Evolutionary conservation across 2,888 invertebrate genomes (phyloP).

Genomic region (Exephanes ischioxanthus): DNA sequence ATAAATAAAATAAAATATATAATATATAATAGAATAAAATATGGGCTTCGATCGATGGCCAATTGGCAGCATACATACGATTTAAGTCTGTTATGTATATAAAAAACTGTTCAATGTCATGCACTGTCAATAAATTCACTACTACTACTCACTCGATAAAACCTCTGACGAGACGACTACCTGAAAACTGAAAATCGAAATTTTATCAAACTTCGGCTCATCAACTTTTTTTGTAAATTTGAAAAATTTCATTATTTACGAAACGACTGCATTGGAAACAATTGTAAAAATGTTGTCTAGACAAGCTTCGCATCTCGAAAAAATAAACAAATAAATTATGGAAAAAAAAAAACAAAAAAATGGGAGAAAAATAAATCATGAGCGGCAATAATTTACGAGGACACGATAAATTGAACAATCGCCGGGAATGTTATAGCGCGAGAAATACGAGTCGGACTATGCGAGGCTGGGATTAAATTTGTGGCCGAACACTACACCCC

Average conservation of each 20-base stretch:
- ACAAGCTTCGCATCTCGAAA: background rate
- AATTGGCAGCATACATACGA: too few relatives aligned
- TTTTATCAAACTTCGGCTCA: background rate
- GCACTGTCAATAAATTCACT: too few relatives aligned
- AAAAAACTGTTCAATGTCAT: too few relatives aligned
- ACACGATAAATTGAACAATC: constrained; percentile 58
- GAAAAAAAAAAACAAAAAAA: background rate
- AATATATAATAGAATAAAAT: too few relatives aligned
- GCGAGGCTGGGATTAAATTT: constrained; percentile 73
- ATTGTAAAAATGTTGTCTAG: background rate
- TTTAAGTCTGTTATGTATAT: too few relatives aligned
- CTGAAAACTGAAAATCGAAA: background rate
- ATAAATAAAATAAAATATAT: too few relatives aligned
- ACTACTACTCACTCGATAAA: too few relatives aligned
- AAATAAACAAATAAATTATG: background rate
- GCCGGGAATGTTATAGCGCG: constrained; percentile 32
- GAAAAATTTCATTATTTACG: background rate
- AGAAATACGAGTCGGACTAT: constrained; percentile 40
- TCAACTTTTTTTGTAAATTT: background rate
- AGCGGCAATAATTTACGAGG: constrained; percentile 51
- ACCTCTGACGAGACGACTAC: background rate
- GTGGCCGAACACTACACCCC: constrained; percentile 73
- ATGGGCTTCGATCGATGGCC: too few relatives aligned
- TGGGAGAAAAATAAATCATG: constrained; percentile 34
- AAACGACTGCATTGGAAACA: background rate